These are phyloP conservation scores for Metopolophium dirhodum DNA, from an alignment of 1,140 invertebrate species.

Conservation along the genomic window DNA sequence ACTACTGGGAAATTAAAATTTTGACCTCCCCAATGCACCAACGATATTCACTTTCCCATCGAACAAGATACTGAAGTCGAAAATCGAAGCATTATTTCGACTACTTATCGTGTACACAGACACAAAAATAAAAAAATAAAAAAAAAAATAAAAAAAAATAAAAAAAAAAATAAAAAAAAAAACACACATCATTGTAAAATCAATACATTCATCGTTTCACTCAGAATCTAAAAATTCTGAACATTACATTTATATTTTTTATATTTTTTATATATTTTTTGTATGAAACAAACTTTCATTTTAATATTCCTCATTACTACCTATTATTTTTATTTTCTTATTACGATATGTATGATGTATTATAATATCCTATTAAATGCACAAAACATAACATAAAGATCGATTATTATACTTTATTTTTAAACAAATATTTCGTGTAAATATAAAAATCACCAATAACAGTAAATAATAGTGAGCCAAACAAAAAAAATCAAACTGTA, in stretches of 20 bases:
- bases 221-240: no score
- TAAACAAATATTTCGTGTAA: neutral
- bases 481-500: neutral
- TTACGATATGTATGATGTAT: neutral
- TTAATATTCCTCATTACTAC: neutral
- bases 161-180: no score
- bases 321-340: neutral
- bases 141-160: no score
- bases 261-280: neutral
- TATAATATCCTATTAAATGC: neutral
- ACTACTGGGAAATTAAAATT: no score
- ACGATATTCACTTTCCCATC: no score
- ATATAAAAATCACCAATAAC: neutral
- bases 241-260: neutral
- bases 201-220: no score
- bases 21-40: no score
- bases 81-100: no score
- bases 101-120: no score
- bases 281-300: constrained; percentile 1
- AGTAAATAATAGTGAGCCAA: neutral
- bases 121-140: no score
- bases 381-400: neutral
- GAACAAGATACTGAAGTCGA: no score
- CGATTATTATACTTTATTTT: neutral
- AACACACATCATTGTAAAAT: no score